Evolutionary conservation across 2,888 invertebrate genomes (phyloP), one percentile per base, ranked within the genome.

Genomic region (Cynaeus angustus): DNA sequence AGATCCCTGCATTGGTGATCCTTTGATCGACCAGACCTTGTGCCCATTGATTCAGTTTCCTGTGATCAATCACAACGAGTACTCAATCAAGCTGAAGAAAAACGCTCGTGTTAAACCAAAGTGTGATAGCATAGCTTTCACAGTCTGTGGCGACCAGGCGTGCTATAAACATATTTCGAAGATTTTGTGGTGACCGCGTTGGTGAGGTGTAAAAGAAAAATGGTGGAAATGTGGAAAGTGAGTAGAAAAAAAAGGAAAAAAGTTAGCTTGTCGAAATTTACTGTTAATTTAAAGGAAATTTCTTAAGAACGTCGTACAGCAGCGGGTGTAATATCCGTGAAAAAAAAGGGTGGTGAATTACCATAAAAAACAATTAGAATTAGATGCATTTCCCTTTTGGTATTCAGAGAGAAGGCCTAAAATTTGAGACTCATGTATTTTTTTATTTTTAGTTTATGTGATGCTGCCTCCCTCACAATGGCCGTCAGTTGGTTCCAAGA

Each of bases 401-500:
- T n/a, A n/a, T n/a, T n/a, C n/a, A n/a, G n/a, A n/a, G n/a, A n/a
- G n/a, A n/a, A n/a, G n/a, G n/a, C n/a, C n/a, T n/a, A n/a, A n/a
- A n/a, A n/a, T n/a, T n/a, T n/a, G n/a, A n/a, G n/a, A n/a, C n/a
- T n/a, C n/a, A n/a, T n/a, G n/a, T n/a, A n/a, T n/a, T 6, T n/a
- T 6, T 37, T 37, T 37, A 2, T 6, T 37, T 37, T 6, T 7
- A 37, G 37, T 2, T 37, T 6, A 6, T 37, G 37, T 37, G 37
- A n/a, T 37, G 9, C 37, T 1, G 37, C 48, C 48, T 6, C 10
- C 41, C 6, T 28, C 43, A 70, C 72, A 45, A 81, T 80, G 80
- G 79, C 79, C 37, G 53, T 79, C 50, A 77, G 78, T 52, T 81
- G 80, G 80, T 80, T 80, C 59, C 77, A 79, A 48, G 72, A 74